Percentiles rank a stretch among this genome's conserved stretches.
Evolutionary conservation across 2,888 invertebrate genomes (phyloP).

Genomic region (Octonoba sinensis): DNA sequence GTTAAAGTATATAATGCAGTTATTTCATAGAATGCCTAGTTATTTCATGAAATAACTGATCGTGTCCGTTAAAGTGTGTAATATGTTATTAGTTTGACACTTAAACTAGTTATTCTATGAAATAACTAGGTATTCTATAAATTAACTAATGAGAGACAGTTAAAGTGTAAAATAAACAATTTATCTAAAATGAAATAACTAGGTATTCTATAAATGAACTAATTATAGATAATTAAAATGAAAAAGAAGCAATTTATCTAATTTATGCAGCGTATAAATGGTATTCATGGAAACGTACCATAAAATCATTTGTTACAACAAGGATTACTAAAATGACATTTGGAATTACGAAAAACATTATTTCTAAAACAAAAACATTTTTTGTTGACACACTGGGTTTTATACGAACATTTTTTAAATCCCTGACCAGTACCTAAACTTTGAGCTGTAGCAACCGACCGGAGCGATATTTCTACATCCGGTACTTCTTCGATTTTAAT

Average conservation of each 20-base stretch:
- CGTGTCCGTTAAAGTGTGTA: constrained; percentile 47
- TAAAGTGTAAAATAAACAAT: no score
- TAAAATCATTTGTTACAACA: constrained; percentile 38
- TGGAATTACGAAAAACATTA: no score
- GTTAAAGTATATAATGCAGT: constrained; percentile 47
- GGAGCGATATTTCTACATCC: constrained; percentile 75
- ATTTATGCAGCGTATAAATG: constrained; percentile 43
- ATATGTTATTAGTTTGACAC: constrained; percentile 53
- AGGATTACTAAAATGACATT: constrained; percentile 29
- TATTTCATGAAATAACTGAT: constrained; percentile 49
- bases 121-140: no score
- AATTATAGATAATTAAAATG: no score
- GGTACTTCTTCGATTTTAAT: constrained; percentile 55
- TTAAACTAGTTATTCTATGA: no score
- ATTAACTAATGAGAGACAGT: no score
- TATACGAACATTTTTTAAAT: constrained; percentile 49
- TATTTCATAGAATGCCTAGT: constrained; percentile 44
- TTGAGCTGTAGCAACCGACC: constrained; percentile 77
- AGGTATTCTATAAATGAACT: no score
- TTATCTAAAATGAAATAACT: no score
- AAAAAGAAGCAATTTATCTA: no score
- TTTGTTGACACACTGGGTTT: constrained; percentile 54
- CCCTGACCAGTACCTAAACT: constrained; percentile 52
- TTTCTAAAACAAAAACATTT: no score
- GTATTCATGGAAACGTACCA: constrained; percentile 37